Evolutionary conservation across 2,797 vertebrate genomes (phyloP), one percentile per base, ranked within the genome.

Genomic region (Hemibagrus guttatus): DNA sequence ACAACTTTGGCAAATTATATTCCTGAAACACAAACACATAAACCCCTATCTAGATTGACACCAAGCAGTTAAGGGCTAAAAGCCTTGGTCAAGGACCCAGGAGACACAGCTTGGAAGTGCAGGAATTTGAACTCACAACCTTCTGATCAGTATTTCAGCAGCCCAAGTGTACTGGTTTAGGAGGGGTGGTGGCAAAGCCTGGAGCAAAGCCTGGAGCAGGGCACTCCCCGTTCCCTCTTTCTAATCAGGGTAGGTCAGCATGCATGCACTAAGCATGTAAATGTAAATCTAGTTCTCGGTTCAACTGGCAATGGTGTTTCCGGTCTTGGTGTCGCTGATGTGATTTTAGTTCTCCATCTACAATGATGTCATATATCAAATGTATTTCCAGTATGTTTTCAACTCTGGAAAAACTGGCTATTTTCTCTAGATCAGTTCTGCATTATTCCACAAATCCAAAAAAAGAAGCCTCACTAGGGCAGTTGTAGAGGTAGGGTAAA

Each of bases 381-480:
- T 39, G 9, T 13, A 42, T 31, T 71, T 71, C 39, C 7, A 74
- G 23, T 74, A 0, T 71, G 66, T 39, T 69, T 21, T 69, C 8
- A 31, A 69, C 17, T 17, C 16, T 68, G 28, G 28, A 68, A 35
- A 28, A 1, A 66, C 63, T 69, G 0, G 9, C 85, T 86, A 49
- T 87, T 91, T 89, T 49, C 91, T 85, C 80, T 84, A 86, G 88
- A 87, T 89, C 89, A 90, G 89, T 82, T 87, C 88, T 89, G 91
- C 69, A 81, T 92, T 39, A 28, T 69, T 81, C 54, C 93, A 87
- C 91, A 93, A 91, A 94, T 94, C 92, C 91, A 81, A 68, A 87
- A 87, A 87, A 92, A 92, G 91, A 87, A 79, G 86, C 91, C 91
- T 93, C 93, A 94, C 87, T 87, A 90, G 93, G 94, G 87, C 91